Evolutionary conservation across 2,113 vertebrate genomes (phyloP), one percentile per base, ranked within the genome.

Genomic region (Nothocercus nigrocapillus): DNA sequence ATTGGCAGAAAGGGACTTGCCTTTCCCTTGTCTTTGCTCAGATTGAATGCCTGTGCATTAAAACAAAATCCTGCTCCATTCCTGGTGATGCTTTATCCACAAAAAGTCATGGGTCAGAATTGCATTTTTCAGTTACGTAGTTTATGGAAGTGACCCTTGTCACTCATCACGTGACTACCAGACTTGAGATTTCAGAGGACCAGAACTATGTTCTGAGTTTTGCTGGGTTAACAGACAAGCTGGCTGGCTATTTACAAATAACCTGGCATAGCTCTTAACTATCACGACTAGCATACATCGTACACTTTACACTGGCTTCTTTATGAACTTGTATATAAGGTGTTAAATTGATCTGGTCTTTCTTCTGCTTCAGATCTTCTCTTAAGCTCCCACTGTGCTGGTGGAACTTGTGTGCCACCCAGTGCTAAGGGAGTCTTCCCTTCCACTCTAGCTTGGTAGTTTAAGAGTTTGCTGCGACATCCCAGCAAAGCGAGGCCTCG

Each of bases 31-130:
- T n/a, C 49, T 58, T 42, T 30, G 24, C 63, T 82, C 79, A 47
- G 47, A 67, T 80, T 85, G 63, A 82, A 76, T 38, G 53, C 62
- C 72, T 27, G 3, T 7, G 11, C 40, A 34, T 45, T 67, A 88
- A 47, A 89, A 82, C 40, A 70, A 82, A 85, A 68, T 80, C 74
- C 40, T 44, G 30, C 45, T 82, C 40, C 17, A 7, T 47, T 45
- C 74, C n/a, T 11, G 16, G 44, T 24, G 44, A 69, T 58, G 42
- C 17, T 92, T 86, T 76, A 77, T 19, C 56, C 74, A 84, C 49
- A 89, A 13, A 64, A 42, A 0, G 0, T 34, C 30, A 81, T 5
- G 10, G 76, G 40, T 1, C 27, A 59, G 51, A 93, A 63, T 12
- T 36, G 45, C 0, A n/a, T 67, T 69, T 78, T 64, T 69, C 9